Evolutionary conservation across 2,888 invertebrate species (phyloP).

Genomic region (Cryptocephalus primarius): DNA sequence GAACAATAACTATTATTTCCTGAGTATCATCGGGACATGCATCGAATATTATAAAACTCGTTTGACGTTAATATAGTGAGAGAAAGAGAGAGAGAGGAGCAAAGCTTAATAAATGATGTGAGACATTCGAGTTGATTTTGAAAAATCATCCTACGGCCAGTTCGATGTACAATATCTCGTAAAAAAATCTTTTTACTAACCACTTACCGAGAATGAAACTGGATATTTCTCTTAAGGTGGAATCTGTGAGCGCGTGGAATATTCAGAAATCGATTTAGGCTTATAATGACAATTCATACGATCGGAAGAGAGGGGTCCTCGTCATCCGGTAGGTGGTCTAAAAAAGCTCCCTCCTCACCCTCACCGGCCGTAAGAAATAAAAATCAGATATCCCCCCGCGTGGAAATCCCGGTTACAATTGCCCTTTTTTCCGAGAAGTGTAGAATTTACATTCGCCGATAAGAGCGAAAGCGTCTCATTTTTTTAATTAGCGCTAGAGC

Average conservation of each 20-base stretch:
- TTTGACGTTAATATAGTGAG: too few relatives aligned
- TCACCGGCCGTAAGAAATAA: too few relatives aligned
- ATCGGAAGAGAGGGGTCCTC: too few relatives aligned
- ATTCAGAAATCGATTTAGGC: neutral
- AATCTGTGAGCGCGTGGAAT: neutral
- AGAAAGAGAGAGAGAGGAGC: too few relatives aligned
- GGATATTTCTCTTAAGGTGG: constrained; percentile 5
- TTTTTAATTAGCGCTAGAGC: constrained; percentile 11
- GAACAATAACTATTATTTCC: too few relatives aligned
- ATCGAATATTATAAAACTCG: too few relatives aligned
- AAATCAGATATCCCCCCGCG: too few relatives aligned
- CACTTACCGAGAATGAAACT: constrained; percentile 4
- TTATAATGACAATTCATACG: neutral
- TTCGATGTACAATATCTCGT: constrained; percentile 7
- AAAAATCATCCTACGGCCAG: constrained; percentile 33
- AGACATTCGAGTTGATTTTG: constrained; percentile 39
- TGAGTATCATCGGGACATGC: too few relatives aligned
- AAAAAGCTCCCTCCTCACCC: too few relatives aligned
- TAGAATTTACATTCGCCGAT: constrained; percentile 17
- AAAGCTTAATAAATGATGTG: constrained; percentile 34
- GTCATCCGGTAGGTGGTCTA: too few relatives aligned
- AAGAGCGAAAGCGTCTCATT: constrained; percentile 13
- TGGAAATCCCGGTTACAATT: too few relatives aligned
- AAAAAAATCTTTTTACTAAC: constrained; percentile 13
- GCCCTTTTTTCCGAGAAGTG: too few relatives aligned